Evolutionary conservation across 2,797 vertebrate species (phyloP).

Genomic region (Rhabdophis nuchalis): DNA sequence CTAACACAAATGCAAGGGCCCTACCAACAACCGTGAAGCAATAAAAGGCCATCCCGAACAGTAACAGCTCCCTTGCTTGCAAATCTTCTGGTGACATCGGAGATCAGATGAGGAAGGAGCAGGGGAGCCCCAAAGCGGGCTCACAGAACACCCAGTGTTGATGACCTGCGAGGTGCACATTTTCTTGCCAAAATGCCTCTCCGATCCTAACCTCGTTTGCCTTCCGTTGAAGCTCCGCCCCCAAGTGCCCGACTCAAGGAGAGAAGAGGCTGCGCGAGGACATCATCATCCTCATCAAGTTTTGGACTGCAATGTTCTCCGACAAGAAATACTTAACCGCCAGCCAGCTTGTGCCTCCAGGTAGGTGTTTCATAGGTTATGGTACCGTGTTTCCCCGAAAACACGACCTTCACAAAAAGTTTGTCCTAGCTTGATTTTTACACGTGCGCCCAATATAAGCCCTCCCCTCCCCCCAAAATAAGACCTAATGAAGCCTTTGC

Average conservation of each 20-base stretch:
- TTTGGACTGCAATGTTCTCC: constrained; percentile 96
- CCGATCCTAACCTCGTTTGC: neutral
- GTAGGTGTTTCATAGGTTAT: constrained; percentile 71
- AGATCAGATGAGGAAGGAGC: neutral
- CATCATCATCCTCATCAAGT: constrained; percentile 91
- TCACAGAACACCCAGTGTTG: neutral
- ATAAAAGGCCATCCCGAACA: neutral
- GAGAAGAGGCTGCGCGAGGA: constrained; percentile 93
- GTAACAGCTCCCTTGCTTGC: neutral
- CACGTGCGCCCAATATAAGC: no score
- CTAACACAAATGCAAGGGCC: neutral
- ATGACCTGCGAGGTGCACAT: neutral
- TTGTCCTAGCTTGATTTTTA: no score
- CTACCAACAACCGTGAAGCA: neutral
- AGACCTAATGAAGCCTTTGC: no score
- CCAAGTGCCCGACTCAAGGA: constrained; percentile 92
- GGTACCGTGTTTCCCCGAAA: no score
- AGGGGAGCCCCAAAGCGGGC: neutral
- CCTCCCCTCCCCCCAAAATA: no score
- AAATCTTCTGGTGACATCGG: neutral
- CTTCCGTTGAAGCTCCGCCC: constrained; percentile 75
- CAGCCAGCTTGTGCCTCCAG: constrained; percentile 88
- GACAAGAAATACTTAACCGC: constrained; percentile 98
- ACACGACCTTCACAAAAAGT: no score
- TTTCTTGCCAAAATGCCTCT: neutral